Base-by-base conservation (phyloP, 2,888 invertebrate genomes). In the Philhelius pedissequus region DNA sequence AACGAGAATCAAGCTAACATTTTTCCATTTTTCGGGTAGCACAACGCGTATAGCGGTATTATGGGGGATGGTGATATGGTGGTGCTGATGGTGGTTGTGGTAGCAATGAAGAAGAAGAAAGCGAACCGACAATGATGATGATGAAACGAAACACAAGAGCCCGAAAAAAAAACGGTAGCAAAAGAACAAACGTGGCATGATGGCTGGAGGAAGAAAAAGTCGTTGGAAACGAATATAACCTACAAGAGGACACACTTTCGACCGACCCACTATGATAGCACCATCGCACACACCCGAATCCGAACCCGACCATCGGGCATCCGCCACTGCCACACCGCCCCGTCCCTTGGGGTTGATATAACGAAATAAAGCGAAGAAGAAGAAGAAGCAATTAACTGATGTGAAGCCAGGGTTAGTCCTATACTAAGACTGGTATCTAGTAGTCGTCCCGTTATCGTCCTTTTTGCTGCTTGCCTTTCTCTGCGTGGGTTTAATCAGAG, bases 341-440 rank as follows among this genome's bases (percentile, higher is more conserved):
- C 60, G 9, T 60, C 60, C 40, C 64, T 35, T 64, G 64, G 64
- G 48, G 43, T 52, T 27, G 35, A 32, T 45, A n/a, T 20, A 43
- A 77, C 56, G 40, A 40, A 64, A 32, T 18, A 69, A 52, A 43
- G 73, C 35, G 64, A 62, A 76, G 32, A 58, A 35, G 56, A 70
- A 70, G 58, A 83, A 74, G 64, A 70, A 83, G 70, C 79, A 83
- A 83, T 79, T 83, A 83, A 79, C 79, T 62, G 79, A 75, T 83
- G 50, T 50, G 74, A 79, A 68, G 69, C 64, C 60, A 43, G 62
- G 22, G 73, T 74, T 68, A 68, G 71, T 60, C 43, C 27, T 68
- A 82, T n/a, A n/a, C n/a, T n/a, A n/a, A n/a, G n/a, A n/a, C n/a
- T n/a, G n/a, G 73, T 54, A 15, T 48, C 2, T 48, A 22, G 22